Base-by-base conservation (phyloP, 2,113 vertebrate species). In the Xiphias gladius region DNA sequence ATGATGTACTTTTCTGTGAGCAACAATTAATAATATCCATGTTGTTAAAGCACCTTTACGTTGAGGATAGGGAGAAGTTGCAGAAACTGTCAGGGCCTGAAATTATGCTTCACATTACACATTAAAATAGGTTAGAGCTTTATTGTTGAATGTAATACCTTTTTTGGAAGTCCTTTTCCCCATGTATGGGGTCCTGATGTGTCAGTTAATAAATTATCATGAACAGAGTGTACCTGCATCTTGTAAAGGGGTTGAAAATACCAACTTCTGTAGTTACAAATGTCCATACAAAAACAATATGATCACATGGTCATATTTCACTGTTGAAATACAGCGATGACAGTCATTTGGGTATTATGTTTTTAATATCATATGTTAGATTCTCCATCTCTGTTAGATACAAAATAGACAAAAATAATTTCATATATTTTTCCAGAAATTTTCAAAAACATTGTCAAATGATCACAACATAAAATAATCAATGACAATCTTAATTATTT, bases 391-490 rank as follows among this genome's bases (percentile, higher is more conserved):
- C 82, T 89, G 76, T 86, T 88, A 80, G 85, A 90, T 93, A 93
- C 84, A 94, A 95, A 94, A 93, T 92, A 89, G 88, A 92, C 89
- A 94, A 95, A 93, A 94, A 94, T 93, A 93, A 90, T 93, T 90
- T 93, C 32, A 83, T 92, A 91, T 79, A 90, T 86, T 91, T 81
- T 79, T 80, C 84, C 84, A 86, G 83, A 89, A 87, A 93, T 82
- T 88, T 87, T 58, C 70, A 84, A 86, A 92, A 93, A 86, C 82
- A 87, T 88, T 84, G 72, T 88, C 17, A 76, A 79, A 79, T 88
- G 84, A 90, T 93, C 86, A 88, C 85, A 83, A 93, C 88, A 75
- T 78, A 86, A 92, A 83, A 92, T 79, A 90, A 88, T 89, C 55
- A 90, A 80, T 82, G 80, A 92, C 82, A 84, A 90, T 92, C 84